phyloP scores from a whole-genome alignment of 2,888 invertebrate genomes.

The Eilema griseolum region DNA sequence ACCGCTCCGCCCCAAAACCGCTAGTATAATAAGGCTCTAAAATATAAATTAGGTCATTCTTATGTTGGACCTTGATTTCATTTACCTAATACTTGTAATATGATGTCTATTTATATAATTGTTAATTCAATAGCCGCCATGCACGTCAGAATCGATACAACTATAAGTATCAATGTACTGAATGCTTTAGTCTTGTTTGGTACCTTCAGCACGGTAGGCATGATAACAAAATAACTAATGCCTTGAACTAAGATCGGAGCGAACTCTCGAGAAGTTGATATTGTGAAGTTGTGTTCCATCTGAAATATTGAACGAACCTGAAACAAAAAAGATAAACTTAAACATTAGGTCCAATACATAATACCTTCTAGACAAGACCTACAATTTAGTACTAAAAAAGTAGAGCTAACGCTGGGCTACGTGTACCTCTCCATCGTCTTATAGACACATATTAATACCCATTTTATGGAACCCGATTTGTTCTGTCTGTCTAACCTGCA shows the following conservation, averaged over 20 bases:
- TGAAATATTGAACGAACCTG: conserved; percentile 71
- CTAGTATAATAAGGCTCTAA: no score
- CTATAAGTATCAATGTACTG: not conserved
- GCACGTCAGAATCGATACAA: not conserved
- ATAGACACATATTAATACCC: no score
- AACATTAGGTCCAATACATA: not conserved
- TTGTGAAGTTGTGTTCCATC: conserved; percentile 56
- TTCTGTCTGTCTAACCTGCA: no score
- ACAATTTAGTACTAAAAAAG: no score
- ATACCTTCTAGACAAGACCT: not conserved
- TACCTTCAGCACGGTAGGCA: not conserved
- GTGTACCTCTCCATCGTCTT: no score
- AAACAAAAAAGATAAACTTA: conserved; percentile 46
- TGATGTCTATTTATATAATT: not conserved
- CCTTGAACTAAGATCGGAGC: conserved; percentile 9
- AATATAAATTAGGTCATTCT: not conserved
- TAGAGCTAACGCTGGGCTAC: no score
- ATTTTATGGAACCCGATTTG: no score
- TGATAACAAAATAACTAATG: not conserved
- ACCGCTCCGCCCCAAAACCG: no score
- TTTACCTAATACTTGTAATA: not conserved
- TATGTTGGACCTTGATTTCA: not conserved
- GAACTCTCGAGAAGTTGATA: conserved; percentile 55
- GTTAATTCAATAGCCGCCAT: not conserved
- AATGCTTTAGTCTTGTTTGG: not conserved